Conservation (phyloP, 2,888 invertebrate genomes). For the Scaptomyza parva region DNA sequence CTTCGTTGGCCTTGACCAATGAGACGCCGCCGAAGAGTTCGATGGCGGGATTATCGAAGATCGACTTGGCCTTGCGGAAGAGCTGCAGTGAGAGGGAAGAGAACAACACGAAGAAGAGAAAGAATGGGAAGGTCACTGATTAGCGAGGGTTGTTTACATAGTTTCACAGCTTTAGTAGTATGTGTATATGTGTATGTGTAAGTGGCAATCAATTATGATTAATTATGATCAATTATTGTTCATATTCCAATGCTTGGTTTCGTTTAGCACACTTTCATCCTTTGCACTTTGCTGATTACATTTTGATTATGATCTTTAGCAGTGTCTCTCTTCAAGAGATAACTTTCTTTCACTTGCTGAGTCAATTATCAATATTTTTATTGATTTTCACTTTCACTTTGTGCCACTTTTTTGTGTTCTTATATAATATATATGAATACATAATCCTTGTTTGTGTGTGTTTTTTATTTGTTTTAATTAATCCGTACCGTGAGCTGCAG, state of each 20-base stretch:
- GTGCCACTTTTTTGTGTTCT: slow-evolving; percentile 35
- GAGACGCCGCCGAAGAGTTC: slow-evolving; percentile 87
- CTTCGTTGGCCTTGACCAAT: slow-evolving; percentile 83
- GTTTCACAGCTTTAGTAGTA: slow-evolving; percentile 34
- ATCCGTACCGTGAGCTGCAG: slow-evolving; percentile 87
- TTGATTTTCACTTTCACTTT: slow-evolving; percentile 69
- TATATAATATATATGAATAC: slow-evolving; percentile 19
- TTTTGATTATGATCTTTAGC: slow-evolving; percentile 7
- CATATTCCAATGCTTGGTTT: slow-evolving; percentile 32
- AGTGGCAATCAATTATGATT: slow-evolving; percentile 17
- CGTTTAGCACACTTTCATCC: slow-evolving; percentile 61
- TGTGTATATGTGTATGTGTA: too few species aligned
- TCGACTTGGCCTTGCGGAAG: slow-evolving; percentile 86
- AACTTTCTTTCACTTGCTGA: slow-evolving; percentile 55
- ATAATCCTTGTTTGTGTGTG: slow-evolving; percentile 59
- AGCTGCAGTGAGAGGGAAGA: slow-evolving; percentile 82
- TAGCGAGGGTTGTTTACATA: slow-evolving; percentile 37
- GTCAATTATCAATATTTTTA: slow-evolving; percentile 39
- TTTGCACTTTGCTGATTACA: slow-evolving; percentile 28
- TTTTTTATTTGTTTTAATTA: too few species aligned
- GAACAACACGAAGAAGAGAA: slow-evolving; percentile 14
- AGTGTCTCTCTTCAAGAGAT: slow-evolving; percentile 28
- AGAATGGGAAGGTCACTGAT: slow-evolving; percentile 38
- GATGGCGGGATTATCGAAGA: slow-evolving; percentile 87
- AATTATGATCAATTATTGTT: slow-evolving; percentile 27